Evolutionary conservation across 2,888 invertebrate species (phyloP), one percentile per base, ranked within the genome.

Genomic region (Diarsia mendica): DNA sequence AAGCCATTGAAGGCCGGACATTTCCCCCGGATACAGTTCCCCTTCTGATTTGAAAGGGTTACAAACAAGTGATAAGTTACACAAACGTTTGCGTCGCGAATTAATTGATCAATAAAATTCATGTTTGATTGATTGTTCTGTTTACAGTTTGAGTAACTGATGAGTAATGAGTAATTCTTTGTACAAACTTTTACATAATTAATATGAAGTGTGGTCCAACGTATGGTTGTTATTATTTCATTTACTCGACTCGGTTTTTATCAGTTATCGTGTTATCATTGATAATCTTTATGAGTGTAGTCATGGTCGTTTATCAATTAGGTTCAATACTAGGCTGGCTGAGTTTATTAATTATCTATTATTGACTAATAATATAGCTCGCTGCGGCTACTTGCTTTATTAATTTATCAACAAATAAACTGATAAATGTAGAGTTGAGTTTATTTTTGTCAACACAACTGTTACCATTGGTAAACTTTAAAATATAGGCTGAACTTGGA

Each of bases 121-220:
- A 61, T 79, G 53, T 75, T 60, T 89, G 87, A 90, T 91, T 89
- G 89, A 91, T 90, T 72, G 82, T 82, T 88, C 86, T 90, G 87
- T 90, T 90, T 90, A 87, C 88, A 65, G 61, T 77, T 81, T 70
- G 65, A 71, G 28, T 72, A 67, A 51, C 18, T 44, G 77, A 80
- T 85, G 80, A 87, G 77, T n/a, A n/a, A 80, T 85, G 80, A 87
- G 79, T 87, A 87, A 88, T 67, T 66, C 28, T 48, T 20, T 79
- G 61, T 71, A 77, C 84, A 75, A 55, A 84, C 69, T 72, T 77
- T 85, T 49, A 79, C 69, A 64, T 80, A 67, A 72, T 85, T 75
- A 65, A 65, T 65, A 83, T 71, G 53, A 75, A 68, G 23, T 77
- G 51, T 55, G 55, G 76, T 55, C 39, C n/a, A 73, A 74, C 55